A percentile compares a stretch with the other conserved stretches of the same genome.
Evolutionary conservation across 2,797 vertebrate genomes (phyloP).

Genomic region (Cynopterus sphinx): DNA sequence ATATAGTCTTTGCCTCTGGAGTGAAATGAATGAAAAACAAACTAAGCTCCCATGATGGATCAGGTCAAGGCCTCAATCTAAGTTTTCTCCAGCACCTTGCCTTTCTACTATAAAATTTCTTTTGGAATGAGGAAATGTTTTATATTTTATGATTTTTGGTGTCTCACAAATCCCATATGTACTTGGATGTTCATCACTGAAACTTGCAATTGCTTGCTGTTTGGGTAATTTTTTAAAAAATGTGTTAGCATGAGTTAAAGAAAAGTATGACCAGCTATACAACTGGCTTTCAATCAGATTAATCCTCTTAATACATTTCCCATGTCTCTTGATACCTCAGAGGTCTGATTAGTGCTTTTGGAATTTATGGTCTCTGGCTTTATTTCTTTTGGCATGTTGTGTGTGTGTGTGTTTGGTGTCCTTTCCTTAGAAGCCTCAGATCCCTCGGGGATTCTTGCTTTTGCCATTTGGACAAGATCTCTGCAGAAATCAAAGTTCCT

Average conservation of each 20-base stretch:
- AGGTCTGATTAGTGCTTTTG: slow-evolving; percentile 29
- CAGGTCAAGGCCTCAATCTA: slow-evolving; percentile 56
- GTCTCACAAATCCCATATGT: slow-evolving; percentile 19
- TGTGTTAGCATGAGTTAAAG: background rate
- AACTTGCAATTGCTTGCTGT: background rate
- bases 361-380: background rate
- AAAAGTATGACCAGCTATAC: background rate
- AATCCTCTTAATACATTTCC: slow-evolving; percentile 44
- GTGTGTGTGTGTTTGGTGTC: background rate
- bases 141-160: slow-evolving; percentile 29
- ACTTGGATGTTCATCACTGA: background rate
- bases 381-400: slow-evolving; percentile 42
- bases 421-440: background rate
- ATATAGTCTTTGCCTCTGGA: background rate
- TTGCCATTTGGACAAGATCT: background rate
- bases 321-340: slow-evolving; percentile 24
- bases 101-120: slow-evolving; percentile 9
- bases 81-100: background rate
- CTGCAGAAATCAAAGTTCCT: background rate
- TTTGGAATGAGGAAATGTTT: background rate
- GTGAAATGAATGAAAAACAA: slow-evolving; percentile 64
- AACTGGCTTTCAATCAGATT: slow-evolving; percentile 34
- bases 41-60: background rate
- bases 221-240: background rate
- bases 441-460: slow-evolving; percentile 16